Evolutionary conservation across 2,888 invertebrate genomes (phyloP).

Genomic region (Andrena trimmerana): DNA sequence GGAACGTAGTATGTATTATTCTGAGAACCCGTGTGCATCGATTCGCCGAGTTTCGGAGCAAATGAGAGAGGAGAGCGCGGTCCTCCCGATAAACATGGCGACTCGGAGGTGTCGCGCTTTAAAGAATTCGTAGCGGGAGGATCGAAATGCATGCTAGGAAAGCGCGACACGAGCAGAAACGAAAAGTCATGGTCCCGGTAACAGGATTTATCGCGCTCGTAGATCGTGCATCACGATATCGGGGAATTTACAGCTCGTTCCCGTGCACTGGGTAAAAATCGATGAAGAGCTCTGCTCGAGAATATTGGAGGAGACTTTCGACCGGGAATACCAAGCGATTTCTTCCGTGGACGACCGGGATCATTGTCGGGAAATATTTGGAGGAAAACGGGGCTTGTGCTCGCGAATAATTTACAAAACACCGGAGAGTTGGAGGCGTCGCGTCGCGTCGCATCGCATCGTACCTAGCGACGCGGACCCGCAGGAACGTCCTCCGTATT

Average conservation of each 20-base stretch:
- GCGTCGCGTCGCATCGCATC: too few species aligned
- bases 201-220: constrained; percentile 71
- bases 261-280: constrained; percentile 65
- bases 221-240: constrained; percentile 73
- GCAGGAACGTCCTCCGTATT: neutral
- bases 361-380: constrained; percentile 27
- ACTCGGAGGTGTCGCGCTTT: constrained; percentile 26
- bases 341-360: constrained; percentile 14
- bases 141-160: constrained; percentile 60
- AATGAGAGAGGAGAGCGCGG: constrained; percentile 20
- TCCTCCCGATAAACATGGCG: constrained; percentile 29
- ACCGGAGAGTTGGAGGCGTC: neutral
- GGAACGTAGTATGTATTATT: neutral
- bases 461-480: neutral
- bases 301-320: constrained; percentile 58
- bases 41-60: neutral
- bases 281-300: constrained; percentile 51
- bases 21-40: neutral
- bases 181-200: constrained; percentile 66
- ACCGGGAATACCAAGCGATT: constrained; percentile 49
- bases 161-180: constrained; percentile 64
- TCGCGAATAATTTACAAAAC: constrained; percentile 22
- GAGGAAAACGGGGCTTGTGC: neutral
- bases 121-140: constrained; percentile 38
- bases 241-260: constrained; percentile 68